A percentile compares a stretch with the other conserved stretches of the same genome.
These are phyloP conservation scores for Netta rufina DNA, from an alignment of 2,797 vertebrate genomes.

Conservation along the genomic window DNA sequence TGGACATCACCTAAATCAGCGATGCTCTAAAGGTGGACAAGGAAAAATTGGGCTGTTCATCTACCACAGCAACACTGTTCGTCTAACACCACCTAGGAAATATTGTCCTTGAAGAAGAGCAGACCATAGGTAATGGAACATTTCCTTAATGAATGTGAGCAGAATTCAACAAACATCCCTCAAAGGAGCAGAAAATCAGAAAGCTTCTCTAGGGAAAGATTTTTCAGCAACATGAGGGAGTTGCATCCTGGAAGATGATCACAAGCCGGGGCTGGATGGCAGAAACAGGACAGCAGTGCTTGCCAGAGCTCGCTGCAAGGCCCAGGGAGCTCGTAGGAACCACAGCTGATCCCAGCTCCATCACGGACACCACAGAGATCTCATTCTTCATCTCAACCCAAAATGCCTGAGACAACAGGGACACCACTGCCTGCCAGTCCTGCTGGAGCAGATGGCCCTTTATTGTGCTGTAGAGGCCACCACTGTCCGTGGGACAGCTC, in stretches of 20 bases:
- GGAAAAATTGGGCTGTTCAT: background rate
- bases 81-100: background rate
- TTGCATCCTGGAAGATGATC: background rate
- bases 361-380: background rate
- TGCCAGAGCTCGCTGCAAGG: background rate
- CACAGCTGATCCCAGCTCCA: background rate
- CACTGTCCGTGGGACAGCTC: background rate
- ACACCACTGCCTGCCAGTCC: background rate
- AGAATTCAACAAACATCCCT: background rate
- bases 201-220: background rate
- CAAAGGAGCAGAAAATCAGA: background rate
- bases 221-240: background rate
- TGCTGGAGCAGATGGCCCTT: background rate
- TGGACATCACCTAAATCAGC: background rate
- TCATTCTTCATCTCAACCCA: background rate
- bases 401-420: background rate
- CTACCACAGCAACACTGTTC: too few species aligned
- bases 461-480: accelerated
- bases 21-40: background rate
- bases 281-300: background rate
- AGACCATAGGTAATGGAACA: background rate
- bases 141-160: background rate
- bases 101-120: background rate
- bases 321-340: background rate
- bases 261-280: background rate